These are phyloP conservation scores for Cataglyphis albicans DNA, from an alignment of 2,888 invertebrate species.

Conservation along the genomic window DNA sequence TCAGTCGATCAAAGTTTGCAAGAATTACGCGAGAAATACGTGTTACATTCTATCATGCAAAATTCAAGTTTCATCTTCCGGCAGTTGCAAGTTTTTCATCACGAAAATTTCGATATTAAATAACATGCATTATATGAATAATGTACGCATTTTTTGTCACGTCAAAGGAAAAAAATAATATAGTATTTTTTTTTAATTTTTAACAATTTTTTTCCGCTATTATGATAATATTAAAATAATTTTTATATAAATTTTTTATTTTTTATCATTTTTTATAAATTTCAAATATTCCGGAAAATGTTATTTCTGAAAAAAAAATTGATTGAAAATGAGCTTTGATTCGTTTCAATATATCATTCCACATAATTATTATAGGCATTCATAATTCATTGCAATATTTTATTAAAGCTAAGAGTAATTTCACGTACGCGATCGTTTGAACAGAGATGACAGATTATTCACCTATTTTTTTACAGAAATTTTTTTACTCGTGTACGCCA, in stretches of 20 bases:
- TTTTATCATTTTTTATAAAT: not conserved
- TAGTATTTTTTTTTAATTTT: not conserved
- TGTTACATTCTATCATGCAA: not conserved
- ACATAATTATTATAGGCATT: not conserved
- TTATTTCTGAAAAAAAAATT: not conserved
- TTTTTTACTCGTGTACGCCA: not conserved
- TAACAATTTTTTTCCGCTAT: not conserved
- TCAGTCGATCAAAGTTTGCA: conserved; percentile 22
- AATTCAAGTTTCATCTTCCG: conserved; percentile 32
- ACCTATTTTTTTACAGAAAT: not conserved
- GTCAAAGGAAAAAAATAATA: not conserved
- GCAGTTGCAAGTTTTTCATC: not conserved
- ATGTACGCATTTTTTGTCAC: not conserved
- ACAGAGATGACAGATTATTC: not conserved
- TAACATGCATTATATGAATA: not conserved
- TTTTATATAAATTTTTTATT: conserved; percentile 1
- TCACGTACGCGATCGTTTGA: not conserved
- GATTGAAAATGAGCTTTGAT: not conserved
- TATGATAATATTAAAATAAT: not conserved
- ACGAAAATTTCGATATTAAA: not conserved
- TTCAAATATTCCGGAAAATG: not conserved
- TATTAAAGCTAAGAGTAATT: not conserved
- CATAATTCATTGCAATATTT: not conserved
- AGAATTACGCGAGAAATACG: conserved; percentile 2
- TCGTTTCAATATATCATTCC: not conserved